These are phyloP conservation scores for Eurytoma adleriae DNA, from an alignment of 2,888 invertebrate genomes.

Conservation along the genomic window DNA sequence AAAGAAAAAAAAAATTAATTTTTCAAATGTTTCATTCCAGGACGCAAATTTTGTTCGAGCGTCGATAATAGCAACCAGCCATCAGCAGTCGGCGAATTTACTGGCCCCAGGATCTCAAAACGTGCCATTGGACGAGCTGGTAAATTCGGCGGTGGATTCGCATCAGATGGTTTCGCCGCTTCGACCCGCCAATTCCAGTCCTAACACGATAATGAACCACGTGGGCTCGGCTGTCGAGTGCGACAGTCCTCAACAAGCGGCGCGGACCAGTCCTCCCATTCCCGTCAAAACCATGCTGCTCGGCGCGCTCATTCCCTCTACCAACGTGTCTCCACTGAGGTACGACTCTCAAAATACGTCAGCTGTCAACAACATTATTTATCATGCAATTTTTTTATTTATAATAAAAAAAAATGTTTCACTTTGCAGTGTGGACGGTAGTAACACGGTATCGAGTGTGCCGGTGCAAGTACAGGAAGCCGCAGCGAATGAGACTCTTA, in stretches of 20 bases:
- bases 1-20: no score
- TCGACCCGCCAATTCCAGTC: conserved; percentile 69
- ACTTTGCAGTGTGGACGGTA: conserved; percentile 30
- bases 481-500: conserved; percentile 64
- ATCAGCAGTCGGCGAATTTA: conserved; percentile 67
- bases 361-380: no score
- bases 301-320: conserved; percentile 77
- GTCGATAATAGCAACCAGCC: conserved; percentile 69
- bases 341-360: not conserved
- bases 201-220: conserved; percentile 73
- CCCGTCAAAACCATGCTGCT: conserved; percentile 87
- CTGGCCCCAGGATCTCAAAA: conserved; percentile 54
- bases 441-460: conserved; percentile 3
- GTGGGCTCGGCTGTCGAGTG: conserved; percentile 69
- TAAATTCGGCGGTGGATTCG: conserved; percentile 79
- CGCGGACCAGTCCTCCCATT: conserved; percentile 72
- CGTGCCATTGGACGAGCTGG: conserved; percentile 66
- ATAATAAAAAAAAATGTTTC: no score
- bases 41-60: conserved; percentile 61
- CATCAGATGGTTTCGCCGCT: conserved; percentile 76
- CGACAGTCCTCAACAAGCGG: conserved; percentile 71
- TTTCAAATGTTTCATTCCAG: not conserved
- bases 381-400: no score
- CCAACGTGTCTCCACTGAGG: conserved; percentile 47
- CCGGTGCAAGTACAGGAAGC: conserved; percentile 61